These are phyloP conservation scores for Pseudoatta argentina DNA, from an alignment of 1,140 invertebrate species.

Conservation along the genomic window DNA sequence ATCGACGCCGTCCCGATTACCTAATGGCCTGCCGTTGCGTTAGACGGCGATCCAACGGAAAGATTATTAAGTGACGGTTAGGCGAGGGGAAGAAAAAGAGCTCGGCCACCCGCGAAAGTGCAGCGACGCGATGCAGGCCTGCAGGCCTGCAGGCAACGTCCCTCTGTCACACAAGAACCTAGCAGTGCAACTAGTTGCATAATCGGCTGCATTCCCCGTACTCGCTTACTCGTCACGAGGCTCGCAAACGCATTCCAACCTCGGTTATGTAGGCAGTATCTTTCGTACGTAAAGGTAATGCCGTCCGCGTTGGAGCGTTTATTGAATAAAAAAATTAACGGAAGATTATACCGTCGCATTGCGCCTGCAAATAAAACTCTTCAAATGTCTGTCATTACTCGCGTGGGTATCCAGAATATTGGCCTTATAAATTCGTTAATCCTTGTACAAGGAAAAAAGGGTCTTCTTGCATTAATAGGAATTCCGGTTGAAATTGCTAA, in stretches of 20 bases:
- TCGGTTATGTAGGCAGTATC: constrained; percentile 20
- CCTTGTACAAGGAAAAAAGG: too few species aligned
- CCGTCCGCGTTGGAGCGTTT: background rate
- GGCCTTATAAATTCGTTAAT: too few species aligned
- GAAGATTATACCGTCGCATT: background rate
- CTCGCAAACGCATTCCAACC: constrained; percentile 46
- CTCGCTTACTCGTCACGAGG: constrained; percentile 40
- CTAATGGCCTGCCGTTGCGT: background rate
- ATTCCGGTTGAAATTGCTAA: too few species aligned
- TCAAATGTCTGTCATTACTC: too few species aligned
- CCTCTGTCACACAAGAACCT: constrained; percentile 80
- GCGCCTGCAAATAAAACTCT: background rate
- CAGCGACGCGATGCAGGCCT: background rate
- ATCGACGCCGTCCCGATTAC: background rate
- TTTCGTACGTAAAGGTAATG: constrained; percentile 1
- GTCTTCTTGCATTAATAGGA: too few species aligned
- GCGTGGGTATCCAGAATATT: too few species aligned
- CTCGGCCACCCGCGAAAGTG: constrained; percentile 9
- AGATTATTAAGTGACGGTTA: background rate
- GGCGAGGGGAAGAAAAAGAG: background rate
- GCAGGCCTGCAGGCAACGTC: background rate
- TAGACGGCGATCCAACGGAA: background rate
- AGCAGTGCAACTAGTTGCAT: constrained; percentile 83
- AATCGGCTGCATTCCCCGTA: constrained; percentile 79
- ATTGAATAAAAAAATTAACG: background rate